Evolutionary conservation across 2,888 invertebrate genomes (phyloP).

Genomic region (Cybosia mesomella): DNA sequence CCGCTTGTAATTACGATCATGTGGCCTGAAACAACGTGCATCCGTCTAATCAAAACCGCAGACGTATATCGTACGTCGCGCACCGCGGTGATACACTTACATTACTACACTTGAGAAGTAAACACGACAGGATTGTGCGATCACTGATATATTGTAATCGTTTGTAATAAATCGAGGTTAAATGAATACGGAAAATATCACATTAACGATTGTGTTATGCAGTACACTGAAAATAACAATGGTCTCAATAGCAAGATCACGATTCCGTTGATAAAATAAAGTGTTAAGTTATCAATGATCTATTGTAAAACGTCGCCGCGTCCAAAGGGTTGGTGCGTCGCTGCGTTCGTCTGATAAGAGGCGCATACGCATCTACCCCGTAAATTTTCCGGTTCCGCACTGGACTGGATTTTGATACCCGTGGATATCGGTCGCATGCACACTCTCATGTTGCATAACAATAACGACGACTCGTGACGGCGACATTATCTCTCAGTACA

Average conservation of each 20-base stretch:
- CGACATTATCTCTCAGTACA: slow-evolving; percentile 79
- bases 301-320: slow-evolving; percentile 13
- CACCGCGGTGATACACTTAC: slow-evolving; percentile 23
- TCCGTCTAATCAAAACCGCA: slow-evolving; percentile 2
- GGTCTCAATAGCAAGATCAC: slow-evolving; percentile 56
- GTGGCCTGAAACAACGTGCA: slow-evolving; percentile 18
- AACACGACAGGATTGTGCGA: slow-evolving; percentile 29
- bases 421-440: slow-evolving; percentile 62
- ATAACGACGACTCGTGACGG: slow-evolving; percentile 77
- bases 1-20: neutral
- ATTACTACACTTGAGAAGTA: slow-evolving; percentile 24
- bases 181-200: slow-evolving; percentile 55
- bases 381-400: slow-evolving; percentile 58
- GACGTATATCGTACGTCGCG: slow-evolving; percentile 18
- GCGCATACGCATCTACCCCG: slow-evolving; percentile 45
- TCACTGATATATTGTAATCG: slow-evolving; percentile 46
- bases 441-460: slow-evolving; percentile 72
- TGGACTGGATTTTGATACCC: slow-evolving; percentile 50
- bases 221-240: slow-evolving; percentile 48
- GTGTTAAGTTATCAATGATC: slow-evolving; percentile 38
- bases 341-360: slow-evolving; percentile 18
- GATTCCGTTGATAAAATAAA: slow-evolving; percentile 37
- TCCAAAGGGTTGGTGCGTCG: slow-evolving; percentile 26
- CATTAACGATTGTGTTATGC: slow-evolving; percentile 36
- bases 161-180: slow-evolving; percentile 54